Conservation (phyloP, 2,797 vertebrate species). For the Varecia variegata region DNA sequence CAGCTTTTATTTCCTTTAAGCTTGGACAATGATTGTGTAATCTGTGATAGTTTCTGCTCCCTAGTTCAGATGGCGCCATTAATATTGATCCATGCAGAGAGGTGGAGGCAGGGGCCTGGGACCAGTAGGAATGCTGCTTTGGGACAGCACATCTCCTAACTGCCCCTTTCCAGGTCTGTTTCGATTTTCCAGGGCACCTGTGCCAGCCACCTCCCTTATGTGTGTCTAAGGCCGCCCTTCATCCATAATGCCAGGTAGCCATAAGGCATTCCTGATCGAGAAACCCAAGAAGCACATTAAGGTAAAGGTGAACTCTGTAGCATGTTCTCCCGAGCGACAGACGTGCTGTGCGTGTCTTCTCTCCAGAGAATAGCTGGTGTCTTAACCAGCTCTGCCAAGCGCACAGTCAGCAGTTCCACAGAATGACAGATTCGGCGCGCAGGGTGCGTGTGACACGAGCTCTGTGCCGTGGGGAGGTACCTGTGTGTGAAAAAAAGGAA, state of each 20-base stretch:
- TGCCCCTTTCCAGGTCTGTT: background rate
- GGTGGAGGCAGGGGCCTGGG: background rate
- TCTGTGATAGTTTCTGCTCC: background rate
- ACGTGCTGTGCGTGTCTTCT: background rate
- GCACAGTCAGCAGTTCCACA: background rate
- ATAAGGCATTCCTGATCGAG: fast-evolving
- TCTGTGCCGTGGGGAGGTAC: background rate
- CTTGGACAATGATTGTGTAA: background rate
- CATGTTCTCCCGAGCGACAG: background rate
- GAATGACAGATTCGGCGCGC: background rate
- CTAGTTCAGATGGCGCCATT: background rate
- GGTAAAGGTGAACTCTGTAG: background rate
- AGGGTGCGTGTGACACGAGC: background rate
- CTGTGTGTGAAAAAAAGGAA: background rate
- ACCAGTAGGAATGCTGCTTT: background rate
- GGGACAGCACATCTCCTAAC: background rate
- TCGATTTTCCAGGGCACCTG: background rate
- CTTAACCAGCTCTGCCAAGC: background rate
- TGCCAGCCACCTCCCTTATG: background rate
- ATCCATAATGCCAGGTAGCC: background rate
- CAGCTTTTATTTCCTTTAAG: slow-evolving; percentile 1
- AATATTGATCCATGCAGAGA: fast-evolving
- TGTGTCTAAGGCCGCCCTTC: background rate
- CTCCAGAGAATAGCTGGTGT: background rate
- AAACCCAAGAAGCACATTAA: background rate